Evolutionary conservation across 2,888 invertebrate genomes (phyloP), one percentile per base, ranked within the genome.

Genomic region (Choreutis nemorana): DNA sequence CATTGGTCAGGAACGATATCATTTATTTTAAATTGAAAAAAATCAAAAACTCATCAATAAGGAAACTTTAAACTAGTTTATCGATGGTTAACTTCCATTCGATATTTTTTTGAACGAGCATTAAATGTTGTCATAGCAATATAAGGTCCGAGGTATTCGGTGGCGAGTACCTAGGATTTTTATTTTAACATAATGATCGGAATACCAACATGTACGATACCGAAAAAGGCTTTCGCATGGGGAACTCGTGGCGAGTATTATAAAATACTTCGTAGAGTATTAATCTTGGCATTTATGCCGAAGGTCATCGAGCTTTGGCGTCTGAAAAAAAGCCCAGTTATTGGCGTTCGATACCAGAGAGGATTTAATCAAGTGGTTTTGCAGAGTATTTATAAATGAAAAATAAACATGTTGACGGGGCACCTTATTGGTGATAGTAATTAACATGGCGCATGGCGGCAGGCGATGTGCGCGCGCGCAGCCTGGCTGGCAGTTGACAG

Each of bases 371-470:
- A 63, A 58, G 58, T 56, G 42, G 42, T 50, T 57, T 55, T 55
- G 54, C 50, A 53, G 52, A 49, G 50, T 50, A 64, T 63, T 60
- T 56, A 59, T 63, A 60, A 57, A 55, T 53, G 55, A 49, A 64
- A 66, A 63, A 65, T 54, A 61, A 63, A 56, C 57, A 66, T 60
- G 61, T 68, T 61, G 70, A 65, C 55, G 52, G 58, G 54, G 58
- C 63, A 57, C 63, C 64, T 68, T 75, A 73, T 68, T 67, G 72
- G 67, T 62, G 43, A 60, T 61, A 55, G 67, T 71, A 75, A 77
- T 77, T 77, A 72, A 66, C 58, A 60, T 62, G 62, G 65, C 57
- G 55, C 51, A 50, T 37, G 53, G 50, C 50, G 48, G 54, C 50
- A 56, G 55, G 48, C 48, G 52, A 47, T 53, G 44, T 48, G 45